Evolutionary conservation across 2,113 vertebrate genomes (phyloP).

Genomic region (Harpagus bidentatus): DNA sequence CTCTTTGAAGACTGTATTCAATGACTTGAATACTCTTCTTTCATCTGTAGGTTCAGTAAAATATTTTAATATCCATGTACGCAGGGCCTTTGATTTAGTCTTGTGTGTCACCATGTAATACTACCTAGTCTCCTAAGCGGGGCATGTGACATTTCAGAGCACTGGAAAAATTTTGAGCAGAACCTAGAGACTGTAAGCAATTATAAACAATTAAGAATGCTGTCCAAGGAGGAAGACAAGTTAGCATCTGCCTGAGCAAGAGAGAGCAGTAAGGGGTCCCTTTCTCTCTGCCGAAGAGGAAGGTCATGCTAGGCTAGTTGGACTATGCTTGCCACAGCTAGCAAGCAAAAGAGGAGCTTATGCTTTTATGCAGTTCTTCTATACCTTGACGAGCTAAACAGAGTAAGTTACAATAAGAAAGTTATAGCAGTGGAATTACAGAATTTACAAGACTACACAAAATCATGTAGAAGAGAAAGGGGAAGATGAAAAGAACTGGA

Average conservation of each 20-base stretch:
- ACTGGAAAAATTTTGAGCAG: neutral
- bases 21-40: neutral
- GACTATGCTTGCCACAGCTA: neutral
- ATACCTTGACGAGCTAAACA: neutral
- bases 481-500: neutral
- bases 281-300: neutral
- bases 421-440: neutral
- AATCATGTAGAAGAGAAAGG: neutral
- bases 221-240: neutral
- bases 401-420: neutral
- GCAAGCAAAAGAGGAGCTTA: neutral
- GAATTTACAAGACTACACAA: neutral
- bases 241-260: neutral
- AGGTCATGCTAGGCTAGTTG: neutral
- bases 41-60: neutral
- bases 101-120: neutral
- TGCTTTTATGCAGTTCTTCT: neutral
- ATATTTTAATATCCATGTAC: neutral
- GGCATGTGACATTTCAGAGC: neutral
- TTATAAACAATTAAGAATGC: neutral
- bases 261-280: neutral
- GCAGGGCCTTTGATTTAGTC: neutral
- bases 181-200: neutral
- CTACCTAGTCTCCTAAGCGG: neutral
- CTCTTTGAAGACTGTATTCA: slow-evolving; percentile 12